These are phyloP conservation scores for Chrysemys picta DNA, from an alignment of 2,113 vertebrate genomes.

Conservation along the genomic window DNA sequence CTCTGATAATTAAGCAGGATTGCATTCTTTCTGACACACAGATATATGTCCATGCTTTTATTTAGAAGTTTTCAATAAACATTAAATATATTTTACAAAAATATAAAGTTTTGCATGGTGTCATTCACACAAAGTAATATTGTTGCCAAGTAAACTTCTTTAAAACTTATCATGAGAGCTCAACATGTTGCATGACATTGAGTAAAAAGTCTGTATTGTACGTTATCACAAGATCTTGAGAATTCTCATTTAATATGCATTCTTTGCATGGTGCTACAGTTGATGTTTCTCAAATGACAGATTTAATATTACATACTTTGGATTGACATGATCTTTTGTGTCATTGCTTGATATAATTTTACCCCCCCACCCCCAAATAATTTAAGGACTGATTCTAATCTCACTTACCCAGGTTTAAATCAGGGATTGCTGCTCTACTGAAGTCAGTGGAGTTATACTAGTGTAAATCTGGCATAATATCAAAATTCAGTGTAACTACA, in stretches of 20 bases:
- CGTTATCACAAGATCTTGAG: not conserved
- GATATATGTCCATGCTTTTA: not conserved
- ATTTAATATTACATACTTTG: not conserved
- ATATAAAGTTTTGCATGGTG: not conserved
- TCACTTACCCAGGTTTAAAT: not conserved
- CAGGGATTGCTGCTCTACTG: not conserved
- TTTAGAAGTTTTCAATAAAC: not conserved
- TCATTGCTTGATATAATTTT: not conserved
- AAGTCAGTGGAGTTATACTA: not conserved
- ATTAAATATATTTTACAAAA: not conserved
- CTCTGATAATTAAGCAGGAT: not conserved
- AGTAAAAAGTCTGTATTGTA: not conserved
- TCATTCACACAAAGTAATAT: not conserved
- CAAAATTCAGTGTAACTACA: not conserved
- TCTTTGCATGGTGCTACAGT: not conserved
- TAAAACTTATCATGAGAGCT: not conserved
- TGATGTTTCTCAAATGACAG: not conserved
- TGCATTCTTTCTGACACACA: not conserved
- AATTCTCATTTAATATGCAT: not conserved
- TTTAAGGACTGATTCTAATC: not conserved
- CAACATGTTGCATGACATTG: not conserved
- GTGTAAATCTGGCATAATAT: not conserved
- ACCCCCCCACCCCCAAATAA: too few species aligned
- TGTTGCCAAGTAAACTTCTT: not conserved
- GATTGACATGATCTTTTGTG: not conserved